Evolutionary conservation across 1,140 invertebrate species (phyloP).

Genomic region (Heliconius nattereri): DNA sequence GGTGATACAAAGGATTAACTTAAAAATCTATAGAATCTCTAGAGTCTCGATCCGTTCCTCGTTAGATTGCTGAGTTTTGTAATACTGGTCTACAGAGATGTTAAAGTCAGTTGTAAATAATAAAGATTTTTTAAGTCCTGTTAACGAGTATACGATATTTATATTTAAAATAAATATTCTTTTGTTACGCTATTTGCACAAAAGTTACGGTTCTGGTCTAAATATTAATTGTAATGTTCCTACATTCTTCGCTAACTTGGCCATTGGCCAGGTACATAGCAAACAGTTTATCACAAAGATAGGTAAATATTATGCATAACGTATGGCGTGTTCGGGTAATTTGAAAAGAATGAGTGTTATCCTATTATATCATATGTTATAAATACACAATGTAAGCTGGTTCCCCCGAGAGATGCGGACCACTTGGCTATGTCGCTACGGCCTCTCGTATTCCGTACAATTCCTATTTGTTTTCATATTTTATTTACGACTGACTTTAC

Average conservation of each 20-base stretch:
- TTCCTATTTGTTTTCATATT: constrained; percentile 43
- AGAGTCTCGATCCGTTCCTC: no score
- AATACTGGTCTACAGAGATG: no score
- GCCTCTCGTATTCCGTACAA: constrained; percentile 31
- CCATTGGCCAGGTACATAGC: not conserved
- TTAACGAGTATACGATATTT: not conserved
- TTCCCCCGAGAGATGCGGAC: constrained; percentile 34
- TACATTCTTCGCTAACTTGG: constrained; percentile 5
- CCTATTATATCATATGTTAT: constrained; percentile 34
- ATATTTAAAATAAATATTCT: not conserved
- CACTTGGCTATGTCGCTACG: constrained; percentile 37
- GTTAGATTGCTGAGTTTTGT: no score
- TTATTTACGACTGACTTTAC: constrained; percentile 39
- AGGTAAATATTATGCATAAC: constrained; percentile 11
- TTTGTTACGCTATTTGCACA: not conserved
- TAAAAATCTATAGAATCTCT: no score
- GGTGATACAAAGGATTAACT: no score
- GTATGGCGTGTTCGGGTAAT: not conserved
- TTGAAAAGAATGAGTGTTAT: constrained; percentile 5
- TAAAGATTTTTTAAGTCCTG: no score
- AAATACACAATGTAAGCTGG: constrained; percentile 38
- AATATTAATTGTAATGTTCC: not conserved
- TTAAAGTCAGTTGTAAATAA: no score
- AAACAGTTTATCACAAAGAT: not conserved
- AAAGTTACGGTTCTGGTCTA: not conserved